These are phyloP conservation scores for Corvus moneduloides DNA, from an alignment of 2,113 vertebrate genomes.

Conservation along the genomic window DNA sequence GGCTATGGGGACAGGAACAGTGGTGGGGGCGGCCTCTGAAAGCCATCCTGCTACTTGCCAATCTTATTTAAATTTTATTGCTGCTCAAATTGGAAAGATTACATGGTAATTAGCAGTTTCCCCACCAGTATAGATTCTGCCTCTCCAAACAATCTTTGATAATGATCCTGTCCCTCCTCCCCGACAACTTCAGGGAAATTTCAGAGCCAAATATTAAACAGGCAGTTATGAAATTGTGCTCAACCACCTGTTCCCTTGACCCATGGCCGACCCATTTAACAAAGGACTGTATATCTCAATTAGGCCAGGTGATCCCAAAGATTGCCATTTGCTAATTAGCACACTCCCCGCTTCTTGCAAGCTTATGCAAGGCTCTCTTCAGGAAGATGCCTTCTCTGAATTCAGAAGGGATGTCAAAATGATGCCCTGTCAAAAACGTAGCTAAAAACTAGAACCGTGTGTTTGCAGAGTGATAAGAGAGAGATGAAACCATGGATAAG, in stretches of 20 bases:
- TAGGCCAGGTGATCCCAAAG: constrained; percentile 58
- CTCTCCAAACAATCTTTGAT: constrained; percentile 75
- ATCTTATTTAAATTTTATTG: constrained; percentile 76
- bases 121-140: constrained; percentile 69
- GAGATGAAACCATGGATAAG: background rate
- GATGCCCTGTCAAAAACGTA: background rate
- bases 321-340: constrained; percentile 40
- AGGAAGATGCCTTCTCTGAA: background rate
- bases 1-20: background rate
- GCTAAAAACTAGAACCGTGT: background rate
- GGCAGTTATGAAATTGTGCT: constrained; percentile 67
- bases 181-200: constrained; percentile 69
- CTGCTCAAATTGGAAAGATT: constrained; percentile 76
- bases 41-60: constrained; percentile 54
- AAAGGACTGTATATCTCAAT: constrained; percentile 71
- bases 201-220: constrained; percentile 74
- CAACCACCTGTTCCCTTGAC: constrained; percentile 75
- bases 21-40: background rate
- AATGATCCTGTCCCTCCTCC: constrained; percentile 68
- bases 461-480: background rate
- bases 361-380: background rate
- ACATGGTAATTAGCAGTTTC: constrained; percentile 74
- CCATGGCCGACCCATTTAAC: constrained; percentile 46
- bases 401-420: background rate
- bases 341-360: background rate